Base-by-base conservation (phyloP, 2,797 vertebrate genomes). In the Pseudocheirus occidentalis region DNA sequence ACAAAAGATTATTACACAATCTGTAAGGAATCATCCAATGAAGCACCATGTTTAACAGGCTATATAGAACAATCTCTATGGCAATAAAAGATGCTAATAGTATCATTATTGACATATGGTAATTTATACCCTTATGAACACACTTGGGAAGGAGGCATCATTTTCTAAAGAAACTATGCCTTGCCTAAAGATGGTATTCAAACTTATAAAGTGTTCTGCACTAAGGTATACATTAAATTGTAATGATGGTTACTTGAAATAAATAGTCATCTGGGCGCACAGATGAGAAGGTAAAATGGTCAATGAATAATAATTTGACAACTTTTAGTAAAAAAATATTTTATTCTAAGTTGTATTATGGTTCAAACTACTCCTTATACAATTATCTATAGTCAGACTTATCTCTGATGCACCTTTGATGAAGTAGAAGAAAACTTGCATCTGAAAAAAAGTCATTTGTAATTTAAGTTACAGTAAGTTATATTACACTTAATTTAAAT, bases 131-230 rank as follows among this genome's bases (percentile, higher is more conserved):
- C 94, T 29, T 31, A 34, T 0, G 91, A 62, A 58, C 0, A 96
- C 3, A 93, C 31, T 56, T 57, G 27, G 89, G 1, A 1, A 16
- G 91, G 87, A 54, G 95, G 62, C 1, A 55, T 27, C 81, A 96
- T 91, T 96, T 91, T 96, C 93, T 90, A 95, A 54, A 93, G 90
- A 95, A 93, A 92, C 40, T 1, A 5, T n/a, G 58, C 3, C 92
- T 91, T 95, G 89, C 46, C 56, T 56, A 55, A 21, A 94, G 95
- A 31, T 1, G 66, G 56, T 0, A 0, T n/a, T 96, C 93, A 92
- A 53, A 92, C 28, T 5, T 34, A 27, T 9, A 29, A 90, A 73
- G 58, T 94, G 3, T 52, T 91, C 81, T 90, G 92, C 52, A 94
- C 12, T 87, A 58, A 89, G 27, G 3, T 91, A 0, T 4, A 57